Conservation (phyloP, 2,797 vertebrate species). For the Myotis vivesi region DNA sequence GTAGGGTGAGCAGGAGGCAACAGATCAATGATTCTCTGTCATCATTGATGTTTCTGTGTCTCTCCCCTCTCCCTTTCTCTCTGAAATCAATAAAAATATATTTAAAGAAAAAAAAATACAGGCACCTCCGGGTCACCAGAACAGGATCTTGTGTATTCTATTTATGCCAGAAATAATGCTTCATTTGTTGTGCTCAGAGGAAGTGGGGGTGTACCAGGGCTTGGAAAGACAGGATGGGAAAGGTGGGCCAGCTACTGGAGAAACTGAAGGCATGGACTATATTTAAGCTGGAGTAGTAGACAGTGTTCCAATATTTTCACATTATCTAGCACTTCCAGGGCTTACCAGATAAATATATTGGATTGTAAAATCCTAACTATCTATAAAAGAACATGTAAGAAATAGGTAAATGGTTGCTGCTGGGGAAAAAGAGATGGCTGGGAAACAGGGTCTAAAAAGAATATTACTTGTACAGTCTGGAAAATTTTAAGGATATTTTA, state of each 20-base stretch:
- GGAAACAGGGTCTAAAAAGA: neutral
- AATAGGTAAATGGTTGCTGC: neutral
- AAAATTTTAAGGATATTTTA: neutral
- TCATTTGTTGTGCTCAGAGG: neutral
- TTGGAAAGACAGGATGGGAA: neutral
- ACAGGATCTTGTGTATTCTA: neutral
- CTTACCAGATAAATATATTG: neutral
- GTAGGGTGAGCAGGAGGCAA: too few relatives aligned
- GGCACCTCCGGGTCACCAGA: neutral
- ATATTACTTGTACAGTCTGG: neutral
- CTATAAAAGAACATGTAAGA: neutral
- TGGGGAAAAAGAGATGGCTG: neutral
- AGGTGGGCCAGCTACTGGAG: neutral
- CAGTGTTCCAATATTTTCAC: neutral
- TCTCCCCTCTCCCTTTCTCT: too few relatives aligned
- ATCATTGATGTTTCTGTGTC: too few relatives aligned
- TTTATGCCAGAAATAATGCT: neutral
- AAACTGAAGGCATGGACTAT: neutral
- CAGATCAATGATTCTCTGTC: too few relatives aligned
- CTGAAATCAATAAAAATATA: too few relatives aligned
- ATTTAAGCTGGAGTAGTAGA: neutral
- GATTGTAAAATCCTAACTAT: neutral
- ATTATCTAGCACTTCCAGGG: neutral
- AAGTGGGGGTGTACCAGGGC: rapidly evolving
- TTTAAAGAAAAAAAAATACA: too few relatives aligned